Conservation (phyloP, 2,797 vertebrate species). For the Strix occidentalis region DNA sequence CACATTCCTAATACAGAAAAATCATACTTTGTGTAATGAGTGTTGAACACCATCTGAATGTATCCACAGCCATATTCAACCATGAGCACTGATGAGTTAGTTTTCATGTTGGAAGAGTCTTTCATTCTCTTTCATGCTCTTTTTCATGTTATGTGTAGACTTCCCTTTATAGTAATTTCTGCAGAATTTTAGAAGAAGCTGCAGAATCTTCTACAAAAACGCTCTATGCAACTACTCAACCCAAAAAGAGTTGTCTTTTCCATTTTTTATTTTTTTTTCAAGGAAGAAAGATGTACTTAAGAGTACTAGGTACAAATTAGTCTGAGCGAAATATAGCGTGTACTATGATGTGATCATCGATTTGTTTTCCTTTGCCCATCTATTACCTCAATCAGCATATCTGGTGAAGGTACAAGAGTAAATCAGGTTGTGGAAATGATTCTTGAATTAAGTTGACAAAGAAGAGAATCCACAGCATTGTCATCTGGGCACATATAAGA, state of each 20-base stretch:
- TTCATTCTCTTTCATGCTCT: neutral
- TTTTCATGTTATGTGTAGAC: neutral
- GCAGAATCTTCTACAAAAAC: neutral
- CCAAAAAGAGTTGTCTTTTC: neutral
- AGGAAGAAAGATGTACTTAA: neutral
- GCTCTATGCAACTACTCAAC: neutral
- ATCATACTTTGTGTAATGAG: accelerated
- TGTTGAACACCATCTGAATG: neutral
- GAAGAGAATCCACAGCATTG: neutral
- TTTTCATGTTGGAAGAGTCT: neutral
- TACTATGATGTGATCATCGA: neutral
- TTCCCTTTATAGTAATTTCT: neutral
- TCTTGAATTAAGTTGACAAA: neutral
- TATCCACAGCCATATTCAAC: neutral
- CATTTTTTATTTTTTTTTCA: neutral
- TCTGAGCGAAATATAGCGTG: neutral
- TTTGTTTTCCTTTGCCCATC: neutral
- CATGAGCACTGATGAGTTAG: accelerated
- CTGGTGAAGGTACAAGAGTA: neutral
- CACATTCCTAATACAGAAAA: neutral
- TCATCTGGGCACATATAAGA: neutral
- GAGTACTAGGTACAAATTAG: neutral
- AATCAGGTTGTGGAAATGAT: constrained; percentile 18
- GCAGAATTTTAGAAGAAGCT: neutral
- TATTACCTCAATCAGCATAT: neutral